These are phyloP conservation scores for Athene noctua DNA, from an alignment of 2,113 vertebrate species.

Conservation along the genomic window DNA sequence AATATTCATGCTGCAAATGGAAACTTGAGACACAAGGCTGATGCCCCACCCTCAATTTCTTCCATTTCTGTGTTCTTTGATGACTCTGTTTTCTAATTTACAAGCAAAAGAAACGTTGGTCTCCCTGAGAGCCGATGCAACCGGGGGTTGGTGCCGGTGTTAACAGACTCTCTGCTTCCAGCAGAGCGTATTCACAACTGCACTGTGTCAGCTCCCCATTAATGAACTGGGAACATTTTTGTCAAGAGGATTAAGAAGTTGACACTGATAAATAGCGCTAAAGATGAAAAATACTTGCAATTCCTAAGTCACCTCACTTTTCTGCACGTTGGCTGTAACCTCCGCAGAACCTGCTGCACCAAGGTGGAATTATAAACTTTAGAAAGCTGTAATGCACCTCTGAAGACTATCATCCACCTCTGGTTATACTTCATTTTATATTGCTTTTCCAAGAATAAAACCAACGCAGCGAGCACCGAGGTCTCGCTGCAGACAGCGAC, in stretches of 20 bases:
- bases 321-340: not conserved
- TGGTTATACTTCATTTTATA: accelerated
- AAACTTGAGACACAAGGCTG: not conserved
- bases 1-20: not conserved
- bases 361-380: not conserved
- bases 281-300: not conserved
- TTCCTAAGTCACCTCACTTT: not conserved
- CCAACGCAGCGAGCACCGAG: not conserved
- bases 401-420: not conserved
- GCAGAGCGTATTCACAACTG: not conserved
- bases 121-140: accelerated
- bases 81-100: not conserved
- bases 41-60: accelerated
- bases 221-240: not conserved
- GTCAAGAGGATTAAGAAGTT: not conserved
- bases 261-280: not conserved
- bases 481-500: accelerated
- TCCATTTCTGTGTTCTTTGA: accelerated
- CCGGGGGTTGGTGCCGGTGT: not conserved
- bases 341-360: not conserved
- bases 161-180: not conserved
- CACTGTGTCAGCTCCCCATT: not conserved
- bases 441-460: not conserved
- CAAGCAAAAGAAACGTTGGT: accelerated
- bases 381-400: not conserved